Evolutionary conservation across 2,797 vertebrate species (phyloP).

Genomic region (Oreortyx pictus): DNA sequence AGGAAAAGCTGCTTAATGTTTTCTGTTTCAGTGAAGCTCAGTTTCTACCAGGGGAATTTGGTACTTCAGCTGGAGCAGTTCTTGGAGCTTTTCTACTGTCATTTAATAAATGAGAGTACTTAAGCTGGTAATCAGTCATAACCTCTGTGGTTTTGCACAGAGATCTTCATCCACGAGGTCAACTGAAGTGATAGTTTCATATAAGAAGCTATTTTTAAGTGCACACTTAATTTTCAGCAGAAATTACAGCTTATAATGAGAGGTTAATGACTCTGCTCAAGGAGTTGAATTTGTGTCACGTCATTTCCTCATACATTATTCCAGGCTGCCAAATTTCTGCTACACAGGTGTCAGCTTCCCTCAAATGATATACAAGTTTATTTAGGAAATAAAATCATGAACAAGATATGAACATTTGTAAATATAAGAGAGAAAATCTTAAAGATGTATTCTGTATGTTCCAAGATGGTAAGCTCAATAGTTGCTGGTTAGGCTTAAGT

Average conservation of each 20-base stretch:
- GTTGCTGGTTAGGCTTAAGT: background rate
- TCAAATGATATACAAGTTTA: background rate
- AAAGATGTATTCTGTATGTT: background rate
- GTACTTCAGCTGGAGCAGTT: background rate
- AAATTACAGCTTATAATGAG: slow-evolving; percentile 1
- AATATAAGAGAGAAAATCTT: background rate
- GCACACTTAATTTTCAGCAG: background rate
- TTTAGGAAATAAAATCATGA: background rate
- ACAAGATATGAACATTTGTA: background rate
- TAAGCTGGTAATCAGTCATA: background rate
- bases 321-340: background rate
- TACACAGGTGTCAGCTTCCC: background rate
- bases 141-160: background rate
- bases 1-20: background rate
- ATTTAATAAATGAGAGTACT: slow-evolving; percentile 2
- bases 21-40: background rate
- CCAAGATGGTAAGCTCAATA: background rate
- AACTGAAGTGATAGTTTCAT: background rate
- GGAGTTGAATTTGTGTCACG: background rate
- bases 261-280: background rate
- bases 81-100: background rate
- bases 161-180: background rate
- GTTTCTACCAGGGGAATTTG: background rate
- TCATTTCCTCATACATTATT: background rate
- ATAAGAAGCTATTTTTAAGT: background rate